These are phyloP conservation scores for Microtus ochrogaster DNA, from an alignment of 2,113 vertebrate species.

Conservation along the genomic window DNA sequence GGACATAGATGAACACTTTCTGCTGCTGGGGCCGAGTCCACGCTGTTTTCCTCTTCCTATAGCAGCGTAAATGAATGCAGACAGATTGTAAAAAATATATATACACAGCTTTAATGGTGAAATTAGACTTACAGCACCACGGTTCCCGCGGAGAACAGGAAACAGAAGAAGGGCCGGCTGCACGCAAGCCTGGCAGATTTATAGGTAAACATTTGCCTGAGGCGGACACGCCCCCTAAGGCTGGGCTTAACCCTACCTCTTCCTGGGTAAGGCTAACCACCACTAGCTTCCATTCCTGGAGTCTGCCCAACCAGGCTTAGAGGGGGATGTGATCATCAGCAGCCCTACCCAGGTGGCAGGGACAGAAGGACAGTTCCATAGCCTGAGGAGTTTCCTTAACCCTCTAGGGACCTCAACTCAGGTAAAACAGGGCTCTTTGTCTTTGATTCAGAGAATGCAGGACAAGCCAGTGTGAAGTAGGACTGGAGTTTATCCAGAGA, in stretches of 20 bases:
- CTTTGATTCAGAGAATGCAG: neutral
- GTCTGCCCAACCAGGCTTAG: neutral
- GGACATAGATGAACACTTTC: neutral
- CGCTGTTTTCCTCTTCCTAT: no score
- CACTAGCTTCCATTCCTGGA: neutral
- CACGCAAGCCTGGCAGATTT: no score
- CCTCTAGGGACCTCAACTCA: neutral
- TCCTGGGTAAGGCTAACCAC: neutral
- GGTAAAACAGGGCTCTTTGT: neutral
- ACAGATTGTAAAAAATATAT: no score
- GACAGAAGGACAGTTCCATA: neutral
- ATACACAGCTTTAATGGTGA: no score
- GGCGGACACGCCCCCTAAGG: no score
- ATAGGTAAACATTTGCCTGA: no score
- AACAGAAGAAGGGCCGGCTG: no score
- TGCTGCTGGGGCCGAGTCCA: neutral
- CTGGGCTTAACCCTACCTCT: no score
- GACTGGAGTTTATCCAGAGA: neutral
- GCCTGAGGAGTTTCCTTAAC: neutral
- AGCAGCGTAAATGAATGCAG: no score
- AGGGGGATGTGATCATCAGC: accelerated
- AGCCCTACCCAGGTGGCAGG: neutral
- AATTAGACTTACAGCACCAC: no score
- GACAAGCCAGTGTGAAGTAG: neutral
- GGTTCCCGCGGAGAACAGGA: no score